Percentiles rank a stretch among this genome's conserved stretches.
Evolutionary conservation across 2,888 invertebrate genomes (phyloP).

Genomic region (Anarsia innoxiella): DNA sequence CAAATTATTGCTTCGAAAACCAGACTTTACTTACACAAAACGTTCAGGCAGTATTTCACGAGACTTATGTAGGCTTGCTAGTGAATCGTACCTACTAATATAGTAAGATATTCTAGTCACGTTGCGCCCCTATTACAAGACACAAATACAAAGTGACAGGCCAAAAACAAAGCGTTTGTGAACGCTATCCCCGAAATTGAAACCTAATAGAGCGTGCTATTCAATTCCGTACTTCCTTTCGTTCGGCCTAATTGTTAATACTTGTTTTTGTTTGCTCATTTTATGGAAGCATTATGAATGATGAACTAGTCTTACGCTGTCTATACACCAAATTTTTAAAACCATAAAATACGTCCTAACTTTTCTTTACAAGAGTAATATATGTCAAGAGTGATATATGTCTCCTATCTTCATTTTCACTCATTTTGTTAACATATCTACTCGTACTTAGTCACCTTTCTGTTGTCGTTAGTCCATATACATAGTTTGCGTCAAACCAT

Average conservation of each 20-base stretch:
- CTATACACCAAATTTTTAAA: too few species aligned
- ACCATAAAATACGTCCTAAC: too few species aligned
- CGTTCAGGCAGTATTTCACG: not conserved
- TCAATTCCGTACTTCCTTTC: constrained; percentile 17
- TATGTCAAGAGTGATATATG: too few species aligned
- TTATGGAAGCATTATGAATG: too few species aligned
- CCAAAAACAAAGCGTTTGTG: constrained; percentile 49
- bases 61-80: not conserved
- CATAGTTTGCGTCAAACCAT: too few species aligned
- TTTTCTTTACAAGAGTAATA: too few species aligned
- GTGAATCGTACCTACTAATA: constrained; percentile 21
- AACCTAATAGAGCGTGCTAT: constrained; percentile 35
- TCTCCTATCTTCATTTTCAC: too few species aligned
- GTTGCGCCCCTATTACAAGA: constrained; percentile 51
- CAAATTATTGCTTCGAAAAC: not conserved
- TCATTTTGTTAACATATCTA: too few species aligned
- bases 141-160: constrained; percentile 59
- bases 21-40: not conserved
- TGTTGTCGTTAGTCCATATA: too few species aligned
- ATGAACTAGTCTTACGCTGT: too few species aligned
- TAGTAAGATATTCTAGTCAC: constrained; percentile 47
- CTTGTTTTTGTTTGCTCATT: too few species aligned
- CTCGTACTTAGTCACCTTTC: too few species aligned
- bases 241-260: constrained; percentile 10
- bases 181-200: constrained; percentile 40